Conservation (phyloP, 2,113 vertebrate species). For the Xiphorhynchus elegans region DNA sequence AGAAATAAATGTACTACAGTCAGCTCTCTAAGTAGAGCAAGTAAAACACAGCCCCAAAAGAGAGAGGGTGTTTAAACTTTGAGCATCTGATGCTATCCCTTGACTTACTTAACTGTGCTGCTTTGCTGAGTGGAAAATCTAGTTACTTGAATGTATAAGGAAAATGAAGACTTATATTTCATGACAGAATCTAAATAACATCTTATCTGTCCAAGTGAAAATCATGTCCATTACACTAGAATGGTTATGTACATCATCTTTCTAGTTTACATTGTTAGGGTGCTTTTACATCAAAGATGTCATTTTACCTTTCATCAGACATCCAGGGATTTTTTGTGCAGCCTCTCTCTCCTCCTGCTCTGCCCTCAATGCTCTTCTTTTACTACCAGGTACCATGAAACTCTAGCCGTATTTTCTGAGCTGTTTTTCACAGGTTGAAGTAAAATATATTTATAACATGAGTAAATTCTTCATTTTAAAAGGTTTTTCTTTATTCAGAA, state of each 20-base stretch:
- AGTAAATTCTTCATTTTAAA: constrained; percentile 34
- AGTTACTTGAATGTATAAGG: constrained; percentile 31
- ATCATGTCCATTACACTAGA: constrained; percentile 56
- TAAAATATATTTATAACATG: constrained; percentile 7
- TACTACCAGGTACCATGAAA: neutral
- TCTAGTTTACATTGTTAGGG: constrained; percentile 61
- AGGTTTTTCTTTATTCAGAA: constrained; percentile 25
- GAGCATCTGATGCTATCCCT: neutral
- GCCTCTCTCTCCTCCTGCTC: neutral
- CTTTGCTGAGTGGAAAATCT: constrained; percentile 67
- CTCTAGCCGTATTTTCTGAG: neutral
- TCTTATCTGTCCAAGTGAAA: constrained; percentile 61
- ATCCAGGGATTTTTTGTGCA: neutral
- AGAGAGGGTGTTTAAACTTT: constrained; percentile 12
- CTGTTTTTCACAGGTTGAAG: neutral
- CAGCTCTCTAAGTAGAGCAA: neutral
- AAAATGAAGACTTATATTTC: constrained; percentile 60
- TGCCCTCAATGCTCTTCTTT: neutral
- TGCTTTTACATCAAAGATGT: constrained; percentile 63
- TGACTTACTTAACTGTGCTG: neutral
- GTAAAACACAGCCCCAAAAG: neutral
- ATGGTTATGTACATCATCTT: constrained; percentile 60
- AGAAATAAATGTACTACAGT: neutral
- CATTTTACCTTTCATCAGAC: constrained; percentile 50
- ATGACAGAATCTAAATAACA: constrained; percentile 67